Evolutionary conservation across 2,113 vertebrate genomes (phyloP).

Genomic region (Pholis gunnellus): DNA sequence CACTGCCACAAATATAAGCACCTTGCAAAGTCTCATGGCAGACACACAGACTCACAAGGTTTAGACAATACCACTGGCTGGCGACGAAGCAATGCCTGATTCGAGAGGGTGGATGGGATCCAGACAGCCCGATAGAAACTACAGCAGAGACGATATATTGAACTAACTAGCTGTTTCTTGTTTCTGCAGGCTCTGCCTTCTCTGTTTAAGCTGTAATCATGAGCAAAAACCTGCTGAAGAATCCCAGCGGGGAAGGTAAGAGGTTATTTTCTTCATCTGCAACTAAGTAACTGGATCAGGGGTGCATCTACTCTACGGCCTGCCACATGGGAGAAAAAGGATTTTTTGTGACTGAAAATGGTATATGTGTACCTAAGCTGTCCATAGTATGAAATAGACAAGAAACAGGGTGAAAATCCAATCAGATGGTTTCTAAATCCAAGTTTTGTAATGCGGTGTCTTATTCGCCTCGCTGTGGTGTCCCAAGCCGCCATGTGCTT

Average conservation of each 20-base stretch:
- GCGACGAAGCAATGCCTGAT: not conserved
- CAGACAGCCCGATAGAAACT: not conserved
- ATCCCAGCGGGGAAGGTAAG: conserved; percentile 82
- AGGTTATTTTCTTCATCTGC: not conserved
- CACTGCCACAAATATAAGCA: not conserved
- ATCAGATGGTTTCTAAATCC: not conserved
- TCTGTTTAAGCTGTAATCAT: conserved; percentile 52
- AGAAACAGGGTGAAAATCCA: not conserved
- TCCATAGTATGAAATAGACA: not conserved
- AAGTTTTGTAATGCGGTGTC: not conserved
- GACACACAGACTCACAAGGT: not conserved
- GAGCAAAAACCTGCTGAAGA: conserved; percentile 82
- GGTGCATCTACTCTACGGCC: not conserved
- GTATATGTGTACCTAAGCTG: not conserved
- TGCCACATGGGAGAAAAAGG: not conserved
- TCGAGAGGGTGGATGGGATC: not conserved
- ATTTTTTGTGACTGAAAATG: not conserved
- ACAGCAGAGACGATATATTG: not conserved
- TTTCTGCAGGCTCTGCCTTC: conserved; percentile 24
- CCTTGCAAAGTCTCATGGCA: not conserved
- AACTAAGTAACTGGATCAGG: not conserved
- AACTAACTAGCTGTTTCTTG: not conserved
- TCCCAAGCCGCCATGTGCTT: not conserved
- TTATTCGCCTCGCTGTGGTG: not conserved
- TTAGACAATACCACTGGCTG: not conserved